These are phyloP conservation scores for Epinotia ramella DNA, from an alignment of 2,888 invertebrate genomes.

Conservation along the genomic window DNA sequence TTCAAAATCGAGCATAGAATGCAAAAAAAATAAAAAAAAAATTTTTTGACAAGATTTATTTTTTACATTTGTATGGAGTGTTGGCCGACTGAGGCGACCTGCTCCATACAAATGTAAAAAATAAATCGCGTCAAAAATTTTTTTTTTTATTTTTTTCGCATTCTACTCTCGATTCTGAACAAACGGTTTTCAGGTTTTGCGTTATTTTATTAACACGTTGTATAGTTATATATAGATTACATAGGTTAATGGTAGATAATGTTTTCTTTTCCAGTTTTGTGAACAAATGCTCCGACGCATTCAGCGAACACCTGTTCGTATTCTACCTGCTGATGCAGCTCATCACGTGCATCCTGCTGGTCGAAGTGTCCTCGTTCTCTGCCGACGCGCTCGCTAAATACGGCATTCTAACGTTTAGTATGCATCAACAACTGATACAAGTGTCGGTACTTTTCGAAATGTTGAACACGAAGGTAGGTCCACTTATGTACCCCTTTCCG, in stretches of 20 bases:
- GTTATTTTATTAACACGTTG: too few relatives aligned
- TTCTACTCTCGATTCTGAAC: too few relatives aligned
- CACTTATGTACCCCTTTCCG: too few relatives aligned
- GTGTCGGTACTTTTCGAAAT: slow-evolving; percentile 9
- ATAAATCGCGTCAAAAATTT: too few relatives aligned
- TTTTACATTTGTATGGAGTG: too few relatives aligned
- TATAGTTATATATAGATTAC: background rate
- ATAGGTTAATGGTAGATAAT: background rate
- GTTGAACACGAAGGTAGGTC: slow-evolving; percentile 1
- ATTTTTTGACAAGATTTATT: too few relatives aligned
- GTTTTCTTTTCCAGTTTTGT: slow-evolving; percentile 1
- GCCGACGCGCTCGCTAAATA: slow-evolving; percentile 2
- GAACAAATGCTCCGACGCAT: slow-evolving; percentile 8
- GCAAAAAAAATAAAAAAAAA: too few relatives aligned
- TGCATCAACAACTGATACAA: slow-evolving; percentile 12
- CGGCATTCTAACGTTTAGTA: background rate
- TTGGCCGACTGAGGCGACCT: too few relatives aligned
- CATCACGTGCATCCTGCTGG: slow-evolving; percentile 22
- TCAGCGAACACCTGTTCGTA: slow-evolving; percentile 13
- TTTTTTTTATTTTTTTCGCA: too few relatives aligned
- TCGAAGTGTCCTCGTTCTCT: slow-evolving; percentile 9
- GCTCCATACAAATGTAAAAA: too few relatives aligned
- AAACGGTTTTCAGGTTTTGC: too few relatives aligned
- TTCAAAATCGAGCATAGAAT: too few relatives aligned
- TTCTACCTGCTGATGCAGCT: slow-evolving; percentile 23